Evolutionary conservation across 2,888 invertebrate species (phyloP), one percentile per base, ranked within the genome.

Genomic region (Polydrusus tereticollis): DNA sequence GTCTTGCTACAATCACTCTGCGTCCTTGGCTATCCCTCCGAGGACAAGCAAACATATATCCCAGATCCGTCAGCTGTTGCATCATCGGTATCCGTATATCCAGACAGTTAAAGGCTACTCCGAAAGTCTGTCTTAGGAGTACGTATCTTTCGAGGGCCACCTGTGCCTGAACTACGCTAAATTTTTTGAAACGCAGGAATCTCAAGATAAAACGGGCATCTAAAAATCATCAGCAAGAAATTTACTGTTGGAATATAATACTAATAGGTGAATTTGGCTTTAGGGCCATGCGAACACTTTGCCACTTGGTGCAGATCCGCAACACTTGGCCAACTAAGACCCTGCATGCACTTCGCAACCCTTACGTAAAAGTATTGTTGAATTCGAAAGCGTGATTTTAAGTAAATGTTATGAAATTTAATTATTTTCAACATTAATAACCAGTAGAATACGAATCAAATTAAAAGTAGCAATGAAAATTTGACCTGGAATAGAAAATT

Each of bases 181-280:
- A 94, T 82, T 94, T 95, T 85, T 94, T 93, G 72, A 90, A 89
- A n/a, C 94, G 89, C 60, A 95, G 87, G 83, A 93, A 95, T 72
- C 93, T 89, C 62, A 95, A 87, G 50, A 95, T 85, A 83, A 92
- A 94, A 79, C 85, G 88, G 0, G 89, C 85, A 85, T 94, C 93
- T 93, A 69, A 62, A 83, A 81, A 60, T 12, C 52, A 45, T 36
- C 29, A 63, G 12, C 16, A 33, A 20, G 7, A 2, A 36, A 12
- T 36, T 10, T 5, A 29, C 7, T 29, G 29, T 29, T 7, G 29
- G 7, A 5, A 29, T 29, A 5, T 29, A 29, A 7, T 5, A 29
- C n/a, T n/a, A n/a, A n/a, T n/a, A n/a, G n/a, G n/a, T n/a, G n/a
- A n/a, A n/a, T n/a, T n/a, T n/a, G n/a, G n/a, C n/a, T n/a, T n/a